Evolutionary conservation across 2,888 invertebrate species (phyloP).

Genomic region (Syrista parreyssii): DNA sequence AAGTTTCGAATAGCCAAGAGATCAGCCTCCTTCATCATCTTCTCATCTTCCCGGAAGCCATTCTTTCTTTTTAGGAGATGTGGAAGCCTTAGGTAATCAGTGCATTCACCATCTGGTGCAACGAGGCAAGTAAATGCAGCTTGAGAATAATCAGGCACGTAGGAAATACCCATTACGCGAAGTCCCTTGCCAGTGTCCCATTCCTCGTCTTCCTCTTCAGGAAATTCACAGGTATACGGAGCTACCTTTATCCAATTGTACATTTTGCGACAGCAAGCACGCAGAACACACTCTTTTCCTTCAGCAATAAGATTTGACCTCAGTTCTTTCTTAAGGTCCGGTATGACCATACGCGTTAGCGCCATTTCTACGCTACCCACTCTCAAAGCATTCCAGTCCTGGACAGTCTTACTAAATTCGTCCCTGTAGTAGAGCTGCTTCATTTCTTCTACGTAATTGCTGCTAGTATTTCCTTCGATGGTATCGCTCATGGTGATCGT

Average conservation of each 20-base stretch:
- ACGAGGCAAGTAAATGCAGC: conserved; percentile 90
- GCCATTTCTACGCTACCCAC: conserved; percentile 90
- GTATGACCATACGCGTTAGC: conserved; percentile 87
- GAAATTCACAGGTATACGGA: conserved; percentile 80
- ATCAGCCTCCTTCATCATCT: conserved; percentile 76
- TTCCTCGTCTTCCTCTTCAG: conserved; percentile 91
- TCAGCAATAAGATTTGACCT: conserved; percentile 83
- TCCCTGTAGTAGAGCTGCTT: conserved; percentile 89
- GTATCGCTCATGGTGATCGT: conserved; percentile 79
- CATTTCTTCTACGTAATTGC: conserved; percentile 88
- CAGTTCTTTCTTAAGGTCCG: conserved; percentile 89
- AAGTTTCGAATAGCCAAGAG: conserved; percentile 80
- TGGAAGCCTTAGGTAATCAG: conserved; percentile 89
- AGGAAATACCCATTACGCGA: conserved; percentile 89
- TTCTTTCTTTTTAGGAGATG: conserved; percentile 87
- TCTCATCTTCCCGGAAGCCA: conserved; percentile 76
- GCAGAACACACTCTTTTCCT: conserved; percentile 86
- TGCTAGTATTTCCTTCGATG: conserved; percentile 82
- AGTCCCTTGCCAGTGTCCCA: conserved; percentile 89
- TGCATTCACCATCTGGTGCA: conserved; percentile 90
- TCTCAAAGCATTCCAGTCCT: conserved; percentile 95
- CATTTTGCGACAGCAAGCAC: conserved; percentile 86
- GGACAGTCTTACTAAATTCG: conserved; percentile 92
- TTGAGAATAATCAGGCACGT: conserved; percentile 84
- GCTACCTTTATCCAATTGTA: conserved; percentile 92